Conservation (phyloP, 2,888 invertebrate genomes). For the Trissoscelio sp. region DNA sequence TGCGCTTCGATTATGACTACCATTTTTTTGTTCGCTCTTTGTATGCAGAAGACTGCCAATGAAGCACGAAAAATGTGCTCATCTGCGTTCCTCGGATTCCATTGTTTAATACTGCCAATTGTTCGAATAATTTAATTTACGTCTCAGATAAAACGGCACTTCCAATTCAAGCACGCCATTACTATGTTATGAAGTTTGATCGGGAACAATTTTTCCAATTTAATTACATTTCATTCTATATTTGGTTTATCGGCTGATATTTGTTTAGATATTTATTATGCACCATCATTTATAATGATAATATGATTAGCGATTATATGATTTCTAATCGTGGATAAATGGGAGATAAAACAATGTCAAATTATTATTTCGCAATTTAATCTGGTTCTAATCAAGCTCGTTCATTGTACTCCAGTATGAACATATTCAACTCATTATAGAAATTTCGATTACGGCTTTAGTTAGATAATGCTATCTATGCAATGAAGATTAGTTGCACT, state of each 20-base stretch:
- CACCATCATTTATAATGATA: no score
- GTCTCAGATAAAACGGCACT: neutral
- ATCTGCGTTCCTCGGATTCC: conserved; percentile 17
- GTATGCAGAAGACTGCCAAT: conserved; percentile 10
- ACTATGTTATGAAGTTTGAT: neutral
- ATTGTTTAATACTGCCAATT: conserved; percentile 30
- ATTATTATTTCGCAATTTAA: neutral
- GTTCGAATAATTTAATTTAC: conserved; percentile 16
- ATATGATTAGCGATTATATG: neutral
- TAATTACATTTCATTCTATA: neutral
- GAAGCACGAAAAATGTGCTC: conserved; percentile 27
- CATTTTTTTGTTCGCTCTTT: conserved; percentile 49
- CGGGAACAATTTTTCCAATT: neutral
- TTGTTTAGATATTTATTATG: no score
- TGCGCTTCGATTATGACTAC: conserved; percentile 39
- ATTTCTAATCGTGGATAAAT: neutral
- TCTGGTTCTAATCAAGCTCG: neutral
- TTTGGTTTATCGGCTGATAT: no score
- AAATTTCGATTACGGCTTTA: neutral
- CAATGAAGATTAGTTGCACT: no score
- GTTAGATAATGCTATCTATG: neutral
- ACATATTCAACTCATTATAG: neutral
- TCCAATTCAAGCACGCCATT: neutral
- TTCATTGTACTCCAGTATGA: neutral
- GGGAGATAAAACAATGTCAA: neutral